A percentile compares a stretch with the other conserved stretches of the same genome.
These are phyloP conservation scores for Rousettus madagascariensis DNA, from an alignment of 2,797 vertebrate species.

Conservation along the genomic window DNA sequence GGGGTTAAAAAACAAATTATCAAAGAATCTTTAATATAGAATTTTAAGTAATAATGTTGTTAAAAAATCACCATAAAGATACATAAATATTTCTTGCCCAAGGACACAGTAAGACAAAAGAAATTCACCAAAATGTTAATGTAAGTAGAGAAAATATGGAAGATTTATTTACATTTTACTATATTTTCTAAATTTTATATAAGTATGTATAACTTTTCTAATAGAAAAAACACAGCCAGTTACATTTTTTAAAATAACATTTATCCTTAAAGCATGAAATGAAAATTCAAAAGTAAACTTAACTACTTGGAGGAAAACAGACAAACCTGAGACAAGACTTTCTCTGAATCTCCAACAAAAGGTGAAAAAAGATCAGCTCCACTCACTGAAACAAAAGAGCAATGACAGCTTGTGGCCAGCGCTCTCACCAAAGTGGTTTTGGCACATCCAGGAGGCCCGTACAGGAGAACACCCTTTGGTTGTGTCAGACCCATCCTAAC, in stretches of 20 bases:
- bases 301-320: not conserved
- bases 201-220: not conserved
- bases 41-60: conserved; percentile 4
- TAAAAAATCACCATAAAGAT: not conserved
- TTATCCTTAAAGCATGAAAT: not conserved
- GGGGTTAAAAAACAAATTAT: conserved; percentile 15
- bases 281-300: conserved; percentile 48
- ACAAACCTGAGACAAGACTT: conserved; percentile 92
- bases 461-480: conserved; percentile 93
- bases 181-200: conserved; percentile 39
- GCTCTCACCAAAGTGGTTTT: conserved; percentile 95
- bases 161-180: not conserved
- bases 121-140: conserved; percentile 42
- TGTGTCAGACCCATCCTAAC: conserved; percentile 90
- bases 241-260: not conserved
- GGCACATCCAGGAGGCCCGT: conserved; percentile 95
- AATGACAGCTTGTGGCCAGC: conserved; percentile 89
- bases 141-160: not conserved
- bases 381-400: conserved; percentile 91
- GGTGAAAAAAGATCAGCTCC: conserved; percentile 96
- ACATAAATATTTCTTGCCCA: not conserved
- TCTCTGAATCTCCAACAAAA: conserved; percentile 95
- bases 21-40: not conserved
- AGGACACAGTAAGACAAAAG: not conserved
- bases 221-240: not conserved